phyloP scores from a whole-genome alignment of 2,113 vertebrate species.

The Sphyrna mokarran region DNA sequence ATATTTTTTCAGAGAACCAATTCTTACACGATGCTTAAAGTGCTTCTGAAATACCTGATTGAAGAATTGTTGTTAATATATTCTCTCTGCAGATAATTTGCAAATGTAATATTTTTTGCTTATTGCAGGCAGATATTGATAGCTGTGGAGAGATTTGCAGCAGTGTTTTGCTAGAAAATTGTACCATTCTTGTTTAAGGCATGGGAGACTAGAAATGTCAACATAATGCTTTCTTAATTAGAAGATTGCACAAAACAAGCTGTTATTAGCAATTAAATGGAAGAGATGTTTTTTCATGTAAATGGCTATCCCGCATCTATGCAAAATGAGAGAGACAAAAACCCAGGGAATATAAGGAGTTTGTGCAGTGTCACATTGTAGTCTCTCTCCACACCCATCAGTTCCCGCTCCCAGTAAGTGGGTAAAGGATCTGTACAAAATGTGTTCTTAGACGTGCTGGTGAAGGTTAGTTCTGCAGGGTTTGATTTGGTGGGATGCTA shows the following conservation, averaged over 20 bases:
- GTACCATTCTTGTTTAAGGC: neutral
- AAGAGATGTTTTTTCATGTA: neutral
- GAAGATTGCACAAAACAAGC: conserved; percentile 11
- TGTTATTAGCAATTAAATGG: conserved; percentile 20
- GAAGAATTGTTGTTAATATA: neutral
- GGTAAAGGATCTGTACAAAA: neutral
- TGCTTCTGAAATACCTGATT: neutral
- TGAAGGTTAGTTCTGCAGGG: neutral
- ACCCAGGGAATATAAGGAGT: neutral
- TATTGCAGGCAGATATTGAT: neutral
- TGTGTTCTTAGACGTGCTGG: neutral
- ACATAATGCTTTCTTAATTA: conserved; percentile 17
- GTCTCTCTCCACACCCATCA: neutral
- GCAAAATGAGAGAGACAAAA: neutral
- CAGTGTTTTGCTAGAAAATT: neutral
- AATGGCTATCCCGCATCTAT: neutral
- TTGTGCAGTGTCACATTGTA: neutral
- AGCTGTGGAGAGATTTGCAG: neutral
- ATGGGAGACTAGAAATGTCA: neutral
- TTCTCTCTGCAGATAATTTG: neutral
- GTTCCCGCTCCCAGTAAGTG: neutral
- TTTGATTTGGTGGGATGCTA: neutral
- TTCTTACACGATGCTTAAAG: neutral
- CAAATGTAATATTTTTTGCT: neutral
- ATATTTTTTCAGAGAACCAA: neutral